These are phyloP conservation scores for Bungarus multicinctus DNA, from an alignment of 2,113 vertebrate genomes.

Conservation along the genomic window DNA sequence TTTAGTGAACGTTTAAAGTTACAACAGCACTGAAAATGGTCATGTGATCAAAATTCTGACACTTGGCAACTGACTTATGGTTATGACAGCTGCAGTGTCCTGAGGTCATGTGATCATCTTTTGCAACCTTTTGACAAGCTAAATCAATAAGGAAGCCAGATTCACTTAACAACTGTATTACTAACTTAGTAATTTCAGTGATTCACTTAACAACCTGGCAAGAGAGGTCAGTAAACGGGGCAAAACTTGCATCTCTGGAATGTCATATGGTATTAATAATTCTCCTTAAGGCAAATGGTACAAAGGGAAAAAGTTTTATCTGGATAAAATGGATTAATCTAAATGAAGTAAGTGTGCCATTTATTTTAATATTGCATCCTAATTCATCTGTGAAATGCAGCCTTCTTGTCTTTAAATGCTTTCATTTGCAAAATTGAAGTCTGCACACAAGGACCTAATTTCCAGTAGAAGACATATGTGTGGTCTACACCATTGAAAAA, in stretches of 20 bases:
- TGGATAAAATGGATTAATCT: not conserved
- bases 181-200: not conserved
- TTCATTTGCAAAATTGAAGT: not conserved
- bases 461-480: not conserved
- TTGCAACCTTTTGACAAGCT: not conserved
- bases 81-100: not conserved
- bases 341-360: not conserved
- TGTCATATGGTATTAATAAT: not conserved
- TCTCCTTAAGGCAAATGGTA: not conserved
- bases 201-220: not conserved
- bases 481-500: not conserved
- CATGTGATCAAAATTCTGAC: not conserved
- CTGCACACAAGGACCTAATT: not conserved
- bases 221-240: not conserved
- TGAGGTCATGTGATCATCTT: not conserved
- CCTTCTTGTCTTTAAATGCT: not conserved
- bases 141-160: not conserved
- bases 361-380: not conserved
- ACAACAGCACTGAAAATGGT: not conserved
- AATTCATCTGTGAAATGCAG: not conserved
- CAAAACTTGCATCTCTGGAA: not conserved
- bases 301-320: not conserved
- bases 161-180: not conserved
- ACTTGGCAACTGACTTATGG: not conserved
- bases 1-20: not conserved